Percentiles rank a stretch among this genome's conserved stretches.
phyloP scores from a whole-genome alignment of 1,140 invertebrate genomes.

The Oppia nitens region DNA sequence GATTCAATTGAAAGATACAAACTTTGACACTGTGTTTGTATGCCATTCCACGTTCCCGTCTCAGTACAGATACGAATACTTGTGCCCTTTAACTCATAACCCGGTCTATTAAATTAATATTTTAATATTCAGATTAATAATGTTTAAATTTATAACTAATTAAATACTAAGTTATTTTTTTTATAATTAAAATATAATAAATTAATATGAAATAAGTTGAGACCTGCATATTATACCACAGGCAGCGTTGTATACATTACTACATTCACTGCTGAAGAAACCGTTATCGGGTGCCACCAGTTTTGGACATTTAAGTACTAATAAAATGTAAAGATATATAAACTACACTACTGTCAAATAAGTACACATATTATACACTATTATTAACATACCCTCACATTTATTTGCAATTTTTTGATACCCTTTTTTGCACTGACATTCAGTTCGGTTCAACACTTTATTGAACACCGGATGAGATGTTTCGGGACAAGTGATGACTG shows the following conservation, averaged over 20 bases:
- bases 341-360: background rate
- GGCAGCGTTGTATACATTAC: conserved; percentile 46
- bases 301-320: conserved; percentile 41
- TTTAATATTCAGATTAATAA: no score
- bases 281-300: conserved; percentile 42
- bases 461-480: conserved; percentile 37
- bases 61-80: conserved; percentile 45
- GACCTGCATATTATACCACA: conserved; percentile 49
- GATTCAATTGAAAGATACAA: background rate
- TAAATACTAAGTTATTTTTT: no score
- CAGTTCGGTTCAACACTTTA: conserved; percentile 39
- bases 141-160: no score
- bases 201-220: no score
- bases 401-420: conserved; percentile 31
- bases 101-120: no score
- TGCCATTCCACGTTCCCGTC: conserved; percentile 47
- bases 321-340: no score
- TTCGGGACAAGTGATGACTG: no score
- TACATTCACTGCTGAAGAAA: conserved; percentile 45
- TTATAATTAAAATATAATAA: no score
- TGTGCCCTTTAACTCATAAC: conserved; percentile 43
- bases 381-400: conserved; percentile 33
- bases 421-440: conserved; percentile 42
- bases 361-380: background rate
- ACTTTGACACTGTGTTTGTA: conserved; percentile 40